A percentile compares a stretch with the other conserved stretches of the same genome.
Conservation (phyloP, 1,140 invertebrate genomes). For the Radopholus similis region DNA sequence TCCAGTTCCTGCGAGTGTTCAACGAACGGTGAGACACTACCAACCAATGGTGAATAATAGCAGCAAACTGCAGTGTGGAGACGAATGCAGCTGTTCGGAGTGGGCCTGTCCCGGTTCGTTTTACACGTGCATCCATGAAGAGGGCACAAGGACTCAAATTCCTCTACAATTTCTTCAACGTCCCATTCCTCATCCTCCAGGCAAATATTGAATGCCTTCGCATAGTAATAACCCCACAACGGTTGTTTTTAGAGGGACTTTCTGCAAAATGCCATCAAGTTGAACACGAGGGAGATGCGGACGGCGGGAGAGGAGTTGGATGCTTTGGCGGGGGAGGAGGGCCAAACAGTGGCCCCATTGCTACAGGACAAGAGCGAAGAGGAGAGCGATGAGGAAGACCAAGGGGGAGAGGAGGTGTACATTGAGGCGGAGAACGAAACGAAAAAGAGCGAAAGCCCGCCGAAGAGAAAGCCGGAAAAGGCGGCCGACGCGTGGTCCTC, state of each 20-base stretch:
- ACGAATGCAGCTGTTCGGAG: conserved; percentile 10
- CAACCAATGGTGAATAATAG: neutral
- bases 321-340: neutral
- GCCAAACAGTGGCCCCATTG: neutral
- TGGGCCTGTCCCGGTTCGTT: conserved; percentile 68
- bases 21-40: neutral
- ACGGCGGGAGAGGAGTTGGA: conserved; percentile 80
- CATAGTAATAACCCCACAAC: neutral
- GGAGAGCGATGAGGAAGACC: neutral
- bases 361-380: neutral
- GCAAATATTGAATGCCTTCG: conserved; percentile 50
- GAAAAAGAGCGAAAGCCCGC: neutral
- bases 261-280: conserved; percentile 78
- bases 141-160: conserved; percentile 91
- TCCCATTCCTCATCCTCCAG: conserved; percentile 88
- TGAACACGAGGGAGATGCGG: conserved; percentile 77
- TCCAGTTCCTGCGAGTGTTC: conserved; percentile 62
- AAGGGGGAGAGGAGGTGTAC: neutral
- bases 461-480: neutral
- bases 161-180: conserved; percentile 90
- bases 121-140: conserved; percentile 88
- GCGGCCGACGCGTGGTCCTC: neutral
- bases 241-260: conserved; percentile 68
- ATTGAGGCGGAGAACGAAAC: neutral
- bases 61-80: conserved; percentile 7